A percentile compares a stretch with the other conserved stretches of the same genome.
Evolutionary conservation across 2,797 vertebrate species (phyloP).

Genomic region (Dallia pectoralis): DNA sequence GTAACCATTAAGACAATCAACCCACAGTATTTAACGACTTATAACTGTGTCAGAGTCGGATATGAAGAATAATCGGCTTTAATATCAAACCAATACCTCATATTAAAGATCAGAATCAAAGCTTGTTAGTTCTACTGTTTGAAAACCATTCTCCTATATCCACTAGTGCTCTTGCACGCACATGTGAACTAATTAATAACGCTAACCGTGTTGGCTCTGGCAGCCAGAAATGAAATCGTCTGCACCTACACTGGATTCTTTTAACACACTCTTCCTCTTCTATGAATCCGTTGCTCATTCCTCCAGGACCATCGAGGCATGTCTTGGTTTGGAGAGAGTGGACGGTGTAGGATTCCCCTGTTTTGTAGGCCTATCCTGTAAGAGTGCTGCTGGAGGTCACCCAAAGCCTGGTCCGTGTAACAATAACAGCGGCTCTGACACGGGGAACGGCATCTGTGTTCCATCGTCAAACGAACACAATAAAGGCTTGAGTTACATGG

Average conservation of each 20-base stretch:
- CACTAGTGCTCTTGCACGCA: neutral
- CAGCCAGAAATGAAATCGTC: neutral
- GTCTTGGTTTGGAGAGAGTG: neutral
- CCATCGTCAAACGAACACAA: neutral
- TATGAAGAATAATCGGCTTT: too few relatives aligned
- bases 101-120: too few relatives aligned
- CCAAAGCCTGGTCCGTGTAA: neutral
- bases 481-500: neutral
- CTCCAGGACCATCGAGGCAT: neutral
- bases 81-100: too few relatives aligned
- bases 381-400: neutral
- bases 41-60: too few relatives aligned
- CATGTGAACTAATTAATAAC: neutral
- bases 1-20: too few relatives aligned
- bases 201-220: neutral
- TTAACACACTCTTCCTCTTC: neutral
- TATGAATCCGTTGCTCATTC: neutral
- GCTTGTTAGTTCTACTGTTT: too few relatives aligned
- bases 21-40: too few relatives aligned
- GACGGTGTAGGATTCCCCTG: neutral
- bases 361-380: neutral
- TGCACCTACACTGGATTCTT: neutral
- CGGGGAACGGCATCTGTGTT: neutral
- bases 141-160: too few relatives aligned
- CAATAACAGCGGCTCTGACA: neutral